Conservation (phyloP, 2,113 vertebrate species). For the Megaptera novaeangliae region DNA sequence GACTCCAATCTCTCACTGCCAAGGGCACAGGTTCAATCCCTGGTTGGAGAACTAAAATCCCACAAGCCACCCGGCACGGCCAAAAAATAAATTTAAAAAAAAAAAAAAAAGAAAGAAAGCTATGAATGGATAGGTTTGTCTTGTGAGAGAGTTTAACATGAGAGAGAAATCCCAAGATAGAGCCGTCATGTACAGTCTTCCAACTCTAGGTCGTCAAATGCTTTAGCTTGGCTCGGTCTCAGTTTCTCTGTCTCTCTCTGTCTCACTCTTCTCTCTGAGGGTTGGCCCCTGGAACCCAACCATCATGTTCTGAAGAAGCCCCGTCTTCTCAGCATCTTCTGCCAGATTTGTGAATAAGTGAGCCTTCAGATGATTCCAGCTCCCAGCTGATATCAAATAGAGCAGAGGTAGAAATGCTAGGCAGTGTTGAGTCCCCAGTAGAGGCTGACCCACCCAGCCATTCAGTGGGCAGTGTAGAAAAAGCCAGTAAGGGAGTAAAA, state of each 20-base stretch:
- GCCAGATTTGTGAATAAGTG: background rate
- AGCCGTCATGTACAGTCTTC: background rate
- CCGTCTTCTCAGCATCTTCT: background rate
- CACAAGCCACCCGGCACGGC: no score
- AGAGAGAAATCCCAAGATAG: background rate
- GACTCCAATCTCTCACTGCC: no score
- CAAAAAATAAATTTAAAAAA: no score
- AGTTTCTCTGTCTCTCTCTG: background rate
- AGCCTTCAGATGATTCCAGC: background rate
- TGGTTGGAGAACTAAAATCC: no score
- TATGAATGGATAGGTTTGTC: background rate
- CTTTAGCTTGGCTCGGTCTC: background rate
- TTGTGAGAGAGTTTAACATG: background rate
- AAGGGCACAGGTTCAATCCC: no score
- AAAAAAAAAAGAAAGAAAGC: no score
- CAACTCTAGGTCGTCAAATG: background rate
- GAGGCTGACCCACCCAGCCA: background rate
- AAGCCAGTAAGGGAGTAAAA: background rate
- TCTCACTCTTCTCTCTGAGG: background rate
- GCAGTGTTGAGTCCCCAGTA: background rate
- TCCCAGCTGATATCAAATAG: background rate
- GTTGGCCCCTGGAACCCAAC: background rate
- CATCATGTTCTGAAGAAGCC: background rate
- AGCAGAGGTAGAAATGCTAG: background rate
- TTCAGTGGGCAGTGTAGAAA: background rate